Evolutionary conservation across 2,888 invertebrate genomes (phyloP), one percentile per base, ranked within the genome.

Genomic region (Ischnura elegans): DNA sequence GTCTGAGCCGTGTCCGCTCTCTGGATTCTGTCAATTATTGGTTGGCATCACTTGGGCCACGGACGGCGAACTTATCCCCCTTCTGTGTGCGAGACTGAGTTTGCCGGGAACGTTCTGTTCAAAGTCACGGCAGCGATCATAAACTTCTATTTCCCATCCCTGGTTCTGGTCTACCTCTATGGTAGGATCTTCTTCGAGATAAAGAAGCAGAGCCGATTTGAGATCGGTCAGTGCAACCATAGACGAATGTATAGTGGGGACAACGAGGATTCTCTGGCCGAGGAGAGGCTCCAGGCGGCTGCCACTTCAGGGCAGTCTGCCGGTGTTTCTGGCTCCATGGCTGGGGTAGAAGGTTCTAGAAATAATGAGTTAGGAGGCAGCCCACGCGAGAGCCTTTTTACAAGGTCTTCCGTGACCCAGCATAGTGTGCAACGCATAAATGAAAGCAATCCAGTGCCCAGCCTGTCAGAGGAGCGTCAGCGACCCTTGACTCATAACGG

Each of bases 101-200:
- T 96, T 94, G 96, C 96, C 5, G 96, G 95, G 90, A 96, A 96
- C 94, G 96, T 96, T 2, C 95, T 95, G 13, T 96, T 96, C 94
- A 96, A 96, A 95, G 95, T 96, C 5, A 95, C 96, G 16, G 96
- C 96, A 4, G 96, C 96, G n/a, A 96, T 96, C 51, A 95, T 96
- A 93, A 96, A 96, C 95, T 96, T 96, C 94, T 96, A 96, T 95
- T 95, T 96, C n/a, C 96, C 96, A 0, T 95, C 96, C 36, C 95
- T 95, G 13, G 95, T 96, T n/a, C 96, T 96, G 96, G 96, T 96
- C 8, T 95, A 95, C 85, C 95, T 96, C 16, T 96, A 96, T 94
- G 96, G 95, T 46, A 95, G 96, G 94, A 96, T 96, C 93, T 96
- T 96, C 94, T 95, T 95, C 94, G 96, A 96, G 94, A 96, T 96